These are phyloP conservation scores for Yponomeuta plumbellus DNA, from an alignment of 2,888 invertebrate species.

Conservation along the genomic window DNA sequence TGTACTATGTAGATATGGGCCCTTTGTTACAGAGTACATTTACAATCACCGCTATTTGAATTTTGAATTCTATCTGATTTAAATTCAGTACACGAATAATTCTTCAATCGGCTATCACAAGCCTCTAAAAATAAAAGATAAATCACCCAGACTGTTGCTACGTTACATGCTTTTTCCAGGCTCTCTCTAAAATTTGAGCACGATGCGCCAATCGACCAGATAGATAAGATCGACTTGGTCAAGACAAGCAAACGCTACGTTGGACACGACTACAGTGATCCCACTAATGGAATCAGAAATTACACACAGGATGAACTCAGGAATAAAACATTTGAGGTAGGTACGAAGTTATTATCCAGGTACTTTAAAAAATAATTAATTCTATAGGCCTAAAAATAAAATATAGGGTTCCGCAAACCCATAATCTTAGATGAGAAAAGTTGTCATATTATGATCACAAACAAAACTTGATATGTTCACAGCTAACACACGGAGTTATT, in stretches of 20 bases:
- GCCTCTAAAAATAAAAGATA: no score
- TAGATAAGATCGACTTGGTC: slow-evolving; percentile 48
- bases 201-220: slow-evolving; percentile 31
- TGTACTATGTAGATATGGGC: no score
- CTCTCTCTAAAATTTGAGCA: slow-evolving; percentile 47
- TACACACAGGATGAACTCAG: slow-evolving; percentile 42
- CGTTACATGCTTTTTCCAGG: slow-evolving; percentile 34
- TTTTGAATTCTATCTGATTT: no score
- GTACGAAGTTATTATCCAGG: background rate
- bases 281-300: slow-evolving; percentile 51
- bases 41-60: no score
- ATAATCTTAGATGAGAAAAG: background rate
- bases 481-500: no score
- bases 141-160: background rate
- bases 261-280: slow-evolving; percentile 50
- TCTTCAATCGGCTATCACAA: no score
- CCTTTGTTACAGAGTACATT: no score
- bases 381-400: no score
- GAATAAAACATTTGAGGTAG: slow-evolving; percentile 47
- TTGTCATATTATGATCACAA: no score
- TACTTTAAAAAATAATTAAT: no score
- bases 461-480: no score
- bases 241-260: slow-evolving; percentile 46
- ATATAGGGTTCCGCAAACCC: background rate
- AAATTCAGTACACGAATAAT: no score